These are phyloP conservation scores for Coleophora flavipennella DNA, from an alignment of 2,888 invertebrate genomes.

Conservation along the genomic window DNA sequence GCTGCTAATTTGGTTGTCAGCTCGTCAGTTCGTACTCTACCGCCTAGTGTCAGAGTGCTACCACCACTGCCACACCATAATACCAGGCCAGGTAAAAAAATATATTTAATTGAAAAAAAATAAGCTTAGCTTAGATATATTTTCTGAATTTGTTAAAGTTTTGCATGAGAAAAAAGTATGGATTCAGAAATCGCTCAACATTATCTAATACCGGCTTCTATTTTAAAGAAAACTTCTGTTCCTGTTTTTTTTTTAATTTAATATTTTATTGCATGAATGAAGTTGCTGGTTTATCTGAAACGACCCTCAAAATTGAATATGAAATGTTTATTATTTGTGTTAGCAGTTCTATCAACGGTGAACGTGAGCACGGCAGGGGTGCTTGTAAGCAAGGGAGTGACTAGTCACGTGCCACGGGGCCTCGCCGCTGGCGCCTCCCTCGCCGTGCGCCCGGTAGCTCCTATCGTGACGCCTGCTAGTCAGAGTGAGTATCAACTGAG, in stretches of 20 bases:
- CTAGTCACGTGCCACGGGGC: constrained; percentile 69
- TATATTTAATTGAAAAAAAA: too few relatives aligned
- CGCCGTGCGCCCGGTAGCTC: constrained; percentile 78
- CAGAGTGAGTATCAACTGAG: background rate
- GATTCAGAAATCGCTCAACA: too few relatives aligned
- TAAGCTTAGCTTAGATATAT: too few relatives aligned
- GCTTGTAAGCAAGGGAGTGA: constrained; percentile 45
- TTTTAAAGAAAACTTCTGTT: too few relatives aligned
- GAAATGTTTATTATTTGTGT: constrained; percentile 1
- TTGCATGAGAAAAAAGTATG: too few relatives aligned
- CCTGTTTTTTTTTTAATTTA: too few relatives aligned
- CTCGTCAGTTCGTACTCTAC: constrained; percentile 52
- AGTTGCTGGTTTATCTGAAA: too few relatives aligned
- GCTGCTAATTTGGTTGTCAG: constrained; percentile 51
- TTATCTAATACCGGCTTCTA: too few relatives aligned
- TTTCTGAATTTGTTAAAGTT: too few relatives aligned
- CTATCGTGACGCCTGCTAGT: constrained; percentile 22
- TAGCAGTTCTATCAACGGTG: constrained; percentile 37
- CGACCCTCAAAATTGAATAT: too few relatives aligned
- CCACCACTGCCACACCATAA: constrained; percentile 57
- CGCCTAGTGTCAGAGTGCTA: constrained; percentile 55
- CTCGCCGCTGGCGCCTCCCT: constrained; percentile 83
- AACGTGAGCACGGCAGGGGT: constrained; percentile 32
- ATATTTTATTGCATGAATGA: too few relatives aligned
- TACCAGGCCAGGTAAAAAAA: constrained; percentile 47